Evolutionary conservation across 2,113 vertebrate genomes (phyloP), one percentile per base, ranked within the genome.

Genomic region (Podilymbus podiceps): DNA sequence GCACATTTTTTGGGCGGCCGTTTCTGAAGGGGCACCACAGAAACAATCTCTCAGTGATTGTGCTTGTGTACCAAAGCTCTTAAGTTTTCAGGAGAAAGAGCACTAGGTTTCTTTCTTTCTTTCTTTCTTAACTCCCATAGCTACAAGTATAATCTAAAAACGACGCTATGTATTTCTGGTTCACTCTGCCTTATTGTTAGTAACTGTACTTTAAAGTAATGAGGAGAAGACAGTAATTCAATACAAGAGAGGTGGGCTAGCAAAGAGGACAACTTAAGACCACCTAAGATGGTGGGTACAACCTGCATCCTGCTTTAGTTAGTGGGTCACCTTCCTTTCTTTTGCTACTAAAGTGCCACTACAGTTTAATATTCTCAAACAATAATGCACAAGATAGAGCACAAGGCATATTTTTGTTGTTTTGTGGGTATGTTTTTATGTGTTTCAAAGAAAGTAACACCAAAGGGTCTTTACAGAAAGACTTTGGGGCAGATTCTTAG

Each of bases 1-100:
- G 6, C 30, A 24, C 8, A n/a, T 63, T 86, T 69, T 64, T 35
- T 38, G 84, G 47, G 25, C 0, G 0, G 15, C 25, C 76, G 19
- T 33, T 38, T 91, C 71, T 83, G 53, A 91, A 83, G 31, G 8
- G 8, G 9, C 68, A 66, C 19, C 49, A 50, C 2, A 59, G 40
- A 49, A 90, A 89, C 1, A 6, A 38, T n/a, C 33, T 56, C 66
- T 64, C 58, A 52, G 66, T 69, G 35, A 44, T 2, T 50, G 20
- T 24, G 8, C 55, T 52, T 59, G 9, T 46, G 19, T 22, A 42
- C 10, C 63, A 86, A 84, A 81, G 15, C 19, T 72, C 19, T 60
- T 56, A 67, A 67, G 16, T 42, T 67, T 64, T 25, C 27, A 56
- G 25, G 49, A 53, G 31, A 85, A 78, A 82, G 5, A 49, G 33